These are phyloP conservation scores for Pseudomyrmex gracilis DNA, from an alignment of 1,140 invertebrate species.

Conservation along the genomic window DNA sequence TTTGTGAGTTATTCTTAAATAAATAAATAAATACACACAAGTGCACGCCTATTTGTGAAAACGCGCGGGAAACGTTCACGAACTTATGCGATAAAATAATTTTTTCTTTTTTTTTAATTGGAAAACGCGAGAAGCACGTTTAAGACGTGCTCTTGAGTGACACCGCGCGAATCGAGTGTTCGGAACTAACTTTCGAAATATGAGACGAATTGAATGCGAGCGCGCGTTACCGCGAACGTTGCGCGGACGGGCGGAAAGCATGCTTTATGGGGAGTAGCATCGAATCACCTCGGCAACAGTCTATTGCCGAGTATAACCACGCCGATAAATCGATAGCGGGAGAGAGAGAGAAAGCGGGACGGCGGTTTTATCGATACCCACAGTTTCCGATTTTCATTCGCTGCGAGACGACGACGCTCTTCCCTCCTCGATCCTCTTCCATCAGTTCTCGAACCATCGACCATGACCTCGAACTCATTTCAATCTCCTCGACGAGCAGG, in stretches of 20 bases:
- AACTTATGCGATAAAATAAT: no score
- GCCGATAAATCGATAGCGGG: conserved; percentile 79
- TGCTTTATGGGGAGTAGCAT: conserved; percentile 63
- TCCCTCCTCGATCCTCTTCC: conserved; percentile 76
- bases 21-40: not conserved
- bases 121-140: not conserved
- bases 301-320: conserved; percentile 67
- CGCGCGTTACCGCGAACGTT: conserved; percentile 36
- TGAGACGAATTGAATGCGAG: conserved; percentile 51
- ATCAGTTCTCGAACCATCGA: conserved; percentile 75
- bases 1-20: conserved; percentile 1
- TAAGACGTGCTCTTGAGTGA: not conserved
- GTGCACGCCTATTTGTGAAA: no score
- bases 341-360: conserved; percentile 56
- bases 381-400: conserved; percentile 80
- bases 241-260: conserved; percentile 27
- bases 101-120: not conserved
- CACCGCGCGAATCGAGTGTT: no score
- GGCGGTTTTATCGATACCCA: conserved; percentile 77
- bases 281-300: conserved; percentile 80
- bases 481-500: conserved; percentile 72
- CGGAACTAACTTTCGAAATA: conserved; percentile 3
- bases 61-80: no score
- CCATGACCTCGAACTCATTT: conserved; percentile 80
- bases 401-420: conserved; percentile 65